Evolutionary conservation across 2,797 vertebrate genomes (phyloP), one percentile per base, ranked within the genome.

Genomic region (Lophura swinhoii): DNA sequence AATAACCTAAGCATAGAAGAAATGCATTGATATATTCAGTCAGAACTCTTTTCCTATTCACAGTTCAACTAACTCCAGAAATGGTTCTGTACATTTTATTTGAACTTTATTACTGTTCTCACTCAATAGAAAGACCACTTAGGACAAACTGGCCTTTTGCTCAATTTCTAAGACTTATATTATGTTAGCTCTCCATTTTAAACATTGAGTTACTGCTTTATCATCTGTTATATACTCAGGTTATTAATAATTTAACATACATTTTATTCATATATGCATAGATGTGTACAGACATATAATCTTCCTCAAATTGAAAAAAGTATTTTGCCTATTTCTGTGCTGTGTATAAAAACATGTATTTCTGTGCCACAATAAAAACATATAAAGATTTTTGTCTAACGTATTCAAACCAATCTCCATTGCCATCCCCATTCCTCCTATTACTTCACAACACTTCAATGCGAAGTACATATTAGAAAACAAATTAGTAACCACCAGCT

Each of bases 61-160:
- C 5, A 43, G 46, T 49, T 75, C 59, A 66, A 87, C 56, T 83
- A 94, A 92, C 41, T 88, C 51, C 46, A 92, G 83, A 94, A 94
- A 90, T 37, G 49, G 14, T 51, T 79, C 87, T 35, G 41, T 78
- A 59, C 63, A 62, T 82, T 86, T 91, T 41, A 88, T 93, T 59
- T 53, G 23, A 74, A 44, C 35, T 60, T 87, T 73, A 46, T 56
- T 66, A 60, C 62, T 68, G 33, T 60, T 77, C 64, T 93, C 49
- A 73, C 64, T 78, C 6, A 3, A 17, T 86, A 58, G 21, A 26
- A 69, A 48, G 51, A 92, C 49, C 74, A 92, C 18, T 82, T 84
- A 41, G 78, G 56, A 79, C 75, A 31, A 87, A 58, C 83, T 82
- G 49, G 21, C 66, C 43, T 91, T 90, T 55, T 63, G 37, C 74